phyloP scores from a whole-genome alignment of 2,797 vertebrate species.

The Hippocampus kuda region DNA sequence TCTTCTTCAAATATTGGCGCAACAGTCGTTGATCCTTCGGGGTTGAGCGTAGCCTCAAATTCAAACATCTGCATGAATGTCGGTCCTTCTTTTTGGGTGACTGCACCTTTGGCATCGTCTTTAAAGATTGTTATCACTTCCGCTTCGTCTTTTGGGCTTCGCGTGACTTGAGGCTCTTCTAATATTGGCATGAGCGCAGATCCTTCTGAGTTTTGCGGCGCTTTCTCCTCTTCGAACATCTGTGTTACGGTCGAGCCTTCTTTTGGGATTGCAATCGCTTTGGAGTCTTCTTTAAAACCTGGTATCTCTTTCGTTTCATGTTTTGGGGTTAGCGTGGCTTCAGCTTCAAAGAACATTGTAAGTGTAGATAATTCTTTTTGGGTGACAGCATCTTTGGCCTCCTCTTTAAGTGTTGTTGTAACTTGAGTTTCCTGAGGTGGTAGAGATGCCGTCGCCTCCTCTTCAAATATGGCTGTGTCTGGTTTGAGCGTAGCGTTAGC shows the following conservation, averaged over 20 bases:
- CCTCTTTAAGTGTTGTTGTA: neutral
- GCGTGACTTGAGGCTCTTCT: neutral
- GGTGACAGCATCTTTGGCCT: neutral
- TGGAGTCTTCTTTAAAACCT: neutral
- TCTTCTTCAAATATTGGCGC: neutral
- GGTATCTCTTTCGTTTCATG: neutral
- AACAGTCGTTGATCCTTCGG: neutral
- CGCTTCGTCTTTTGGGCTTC: neutral
- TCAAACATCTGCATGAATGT: neutral
- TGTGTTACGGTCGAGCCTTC: neutral
- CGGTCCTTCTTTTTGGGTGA: neutral
- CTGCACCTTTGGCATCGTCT: neutral
- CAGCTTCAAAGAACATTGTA: neutral
- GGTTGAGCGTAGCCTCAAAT: neutral
- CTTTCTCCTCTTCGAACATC: neutral
- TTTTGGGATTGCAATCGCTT: neutral
- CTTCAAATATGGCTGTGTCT: neutral
- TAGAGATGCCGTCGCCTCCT: neutral
- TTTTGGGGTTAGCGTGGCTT: neutral
- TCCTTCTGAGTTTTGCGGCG: neutral
- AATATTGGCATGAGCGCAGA: neutral
- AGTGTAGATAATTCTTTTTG: neutral
- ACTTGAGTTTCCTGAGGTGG: neutral
- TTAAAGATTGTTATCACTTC: too few relatives aligned
- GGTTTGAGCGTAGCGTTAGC: neutral